These are phyloP conservation scores for Ochotona princeps DNA, from an alignment of 2,113 vertebrate genomes.

Conservation along the genomic window DNA sequence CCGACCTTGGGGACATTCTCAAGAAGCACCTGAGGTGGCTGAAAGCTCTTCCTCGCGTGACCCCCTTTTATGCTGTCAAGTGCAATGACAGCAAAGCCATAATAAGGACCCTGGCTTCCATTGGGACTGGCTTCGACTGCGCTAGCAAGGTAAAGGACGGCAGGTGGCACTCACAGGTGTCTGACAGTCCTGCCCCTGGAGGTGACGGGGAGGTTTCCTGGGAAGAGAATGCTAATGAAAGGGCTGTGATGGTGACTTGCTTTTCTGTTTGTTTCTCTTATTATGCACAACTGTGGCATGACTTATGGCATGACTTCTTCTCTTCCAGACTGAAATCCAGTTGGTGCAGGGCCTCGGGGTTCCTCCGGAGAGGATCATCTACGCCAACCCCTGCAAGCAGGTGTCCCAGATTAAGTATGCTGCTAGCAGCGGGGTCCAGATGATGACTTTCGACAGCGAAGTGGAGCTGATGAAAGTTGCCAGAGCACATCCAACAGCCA, in stretches of 20 bases:
- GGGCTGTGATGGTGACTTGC: background rate
- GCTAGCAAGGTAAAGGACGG: slow-evolving; percentile 94
- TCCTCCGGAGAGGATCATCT: slow-evolving; percentile 94
- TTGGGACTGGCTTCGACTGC: slow-evolving; percentile 97
- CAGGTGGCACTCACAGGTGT: too few relatives aligned
- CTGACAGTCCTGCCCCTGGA: too few relatives aligned
- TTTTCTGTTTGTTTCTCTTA: background rate
- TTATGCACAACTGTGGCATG: too few relatives aligned
- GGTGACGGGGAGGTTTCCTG: background rate
- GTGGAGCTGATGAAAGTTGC: slow-evolving; percentile 97
- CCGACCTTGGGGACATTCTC: slow-evolving; percentile 95
- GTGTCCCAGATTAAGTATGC: slow-evolving; percentile 98
- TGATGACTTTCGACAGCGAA: slow-evolving; percentile 99
- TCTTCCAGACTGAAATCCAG: slow-evolving; percentile 94
- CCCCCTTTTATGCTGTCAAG: slow-evolving; percentile 97
- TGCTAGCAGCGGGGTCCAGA: slow-evolving; percentile 94
- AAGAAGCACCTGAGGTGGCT: slow-evolving; percentile 96
- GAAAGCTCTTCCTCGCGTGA: slow-evolving; percentile 92
- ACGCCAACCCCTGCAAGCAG: slow-evolving; percentile 99
- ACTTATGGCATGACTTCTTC: background rate
- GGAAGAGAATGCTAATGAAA: background rate
- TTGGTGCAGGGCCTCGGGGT: slow-evolving; percentile 95
- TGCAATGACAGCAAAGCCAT: slow-evolving; percentile 95
- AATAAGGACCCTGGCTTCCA: slow-evolving; percentile 91
- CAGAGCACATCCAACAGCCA: slow-evolving; percentile 94